phyloP scores from a whole-genome alignment of 2,888 invertebrate genomes.

The Nemoura dubitans region DNA sequence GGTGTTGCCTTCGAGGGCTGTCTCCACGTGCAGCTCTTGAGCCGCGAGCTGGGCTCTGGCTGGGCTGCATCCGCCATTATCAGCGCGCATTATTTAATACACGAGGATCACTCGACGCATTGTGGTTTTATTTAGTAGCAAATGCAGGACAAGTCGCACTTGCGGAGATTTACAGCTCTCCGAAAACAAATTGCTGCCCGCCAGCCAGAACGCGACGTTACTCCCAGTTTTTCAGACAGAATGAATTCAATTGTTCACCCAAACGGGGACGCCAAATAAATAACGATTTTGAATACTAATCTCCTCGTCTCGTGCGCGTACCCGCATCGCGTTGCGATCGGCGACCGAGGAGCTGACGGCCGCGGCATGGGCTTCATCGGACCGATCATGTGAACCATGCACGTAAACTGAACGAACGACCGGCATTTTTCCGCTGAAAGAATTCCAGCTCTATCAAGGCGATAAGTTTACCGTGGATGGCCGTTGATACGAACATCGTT shows the following conservation, averaged over 20 bases:
- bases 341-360: too few relatives aligned
- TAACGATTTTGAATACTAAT: not conserved
- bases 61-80: too few relatives aligned
- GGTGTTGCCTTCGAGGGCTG: not conserved
- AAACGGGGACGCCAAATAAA: not conserved
- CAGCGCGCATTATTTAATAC: conserved; percentile 1
- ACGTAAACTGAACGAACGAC: too few relatives aligned
- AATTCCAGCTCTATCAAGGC: conserved; percentile 5
- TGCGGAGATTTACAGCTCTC: not conserved
- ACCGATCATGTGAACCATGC: not conserved
- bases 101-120: not conserved
- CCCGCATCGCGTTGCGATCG: too few relatives aligned
- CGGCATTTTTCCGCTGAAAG: not conserved
- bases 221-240: not conserved
- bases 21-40: not conserved
- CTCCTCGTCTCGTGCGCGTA: too few relatives aligned
- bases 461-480: conserved; percentile 10
- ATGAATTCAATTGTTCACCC: not conserved
- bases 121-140: not conserved
- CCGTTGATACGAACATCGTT: conserved; percentile 27
- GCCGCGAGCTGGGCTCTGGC: not conserved
- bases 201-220: not conserved
- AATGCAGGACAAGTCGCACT: not conserved
- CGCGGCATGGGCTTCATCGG: too few relatives aligned
- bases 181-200: too few relatives aligned